A percentile compares a stretch with the other conserved stretches of the same genome.
phyloP scores from a whole-genome alignment of 2,797 vertebrate species.

The Melanotaenia parkinsoni region DNA sequence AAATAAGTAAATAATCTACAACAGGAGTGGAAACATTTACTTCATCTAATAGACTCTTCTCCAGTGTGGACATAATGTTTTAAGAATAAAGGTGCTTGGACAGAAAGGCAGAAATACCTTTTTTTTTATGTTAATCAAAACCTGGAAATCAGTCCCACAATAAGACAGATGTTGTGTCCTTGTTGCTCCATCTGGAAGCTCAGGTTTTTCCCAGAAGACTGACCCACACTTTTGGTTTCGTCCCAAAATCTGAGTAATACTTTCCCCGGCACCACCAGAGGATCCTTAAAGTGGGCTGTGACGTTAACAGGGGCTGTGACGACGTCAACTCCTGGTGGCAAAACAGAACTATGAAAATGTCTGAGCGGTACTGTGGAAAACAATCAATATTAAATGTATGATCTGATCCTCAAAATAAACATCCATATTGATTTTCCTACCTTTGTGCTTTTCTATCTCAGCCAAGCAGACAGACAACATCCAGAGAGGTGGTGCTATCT shows the following conservation, averaged over 20 bases:
- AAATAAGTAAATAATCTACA: too few species aligned
- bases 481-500: slow-evolving; percentile 61
- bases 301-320: slow-evolving; percentile 69
- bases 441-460: slow-evolving; percentile 81
- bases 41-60: too few species aligned
- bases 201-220: slow-evolving; percentile 24
- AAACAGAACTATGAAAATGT: slow-evolving; percentile 5
- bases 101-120: slow-evolving; percentile 2
- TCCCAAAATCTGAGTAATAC: slow-evolving; percentile 70
- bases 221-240: neutral
- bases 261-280: slow-evolving; percentile 46
- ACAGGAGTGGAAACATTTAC: too few species aligned
- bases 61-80: too few species aligned
- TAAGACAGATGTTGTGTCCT: slow-evolving; percentile 21
- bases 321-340: slow-evolving; percentile 64
- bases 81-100: neutral
- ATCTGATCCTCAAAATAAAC: neutral
- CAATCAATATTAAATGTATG: neutral
- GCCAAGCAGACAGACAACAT: slow-evolving; percentile 79
- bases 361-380: neutral
- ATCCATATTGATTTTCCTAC: slow-evolving; percentile 19
- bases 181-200: slow-evolving; percentile 62
- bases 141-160: slow-evolving; percentile 66
- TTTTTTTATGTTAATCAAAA: neutral
- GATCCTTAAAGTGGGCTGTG: slow-evolving; percentile 59